Conservation (phyloP, 2,797 vertebrate species). For the Orestias chungarensis region DNA sequence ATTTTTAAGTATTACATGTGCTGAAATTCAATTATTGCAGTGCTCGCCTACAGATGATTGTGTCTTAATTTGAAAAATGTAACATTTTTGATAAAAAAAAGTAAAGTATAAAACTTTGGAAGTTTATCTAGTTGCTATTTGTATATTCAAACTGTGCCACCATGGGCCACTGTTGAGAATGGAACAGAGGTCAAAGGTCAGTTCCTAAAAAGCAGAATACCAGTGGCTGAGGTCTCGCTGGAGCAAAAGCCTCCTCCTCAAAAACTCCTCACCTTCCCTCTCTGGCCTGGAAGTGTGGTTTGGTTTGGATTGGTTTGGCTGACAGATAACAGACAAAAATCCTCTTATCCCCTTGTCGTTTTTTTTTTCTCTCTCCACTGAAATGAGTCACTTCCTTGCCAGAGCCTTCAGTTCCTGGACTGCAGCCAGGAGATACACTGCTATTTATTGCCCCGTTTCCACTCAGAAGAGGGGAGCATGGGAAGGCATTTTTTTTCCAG, state of each 20-base stretch:
- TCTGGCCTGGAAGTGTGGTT: constrained; percentile 81
- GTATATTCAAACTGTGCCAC: constrained; percentile 51
- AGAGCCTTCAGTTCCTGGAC: constrained; percentile 78
- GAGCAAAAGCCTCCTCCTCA: constrained; percentile 25
- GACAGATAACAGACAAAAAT: constrained; percentile 87
- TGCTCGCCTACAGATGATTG: too few relatives aligned
- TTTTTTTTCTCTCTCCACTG: constrained; percentile 73
- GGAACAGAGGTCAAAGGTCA: constrained; percentile 53
- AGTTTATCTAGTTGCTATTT: background rate
- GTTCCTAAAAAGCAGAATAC: constrained; percentile 69
- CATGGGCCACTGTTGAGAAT: constrained; percentile 46
- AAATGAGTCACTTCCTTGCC: constrained; percentile 83
- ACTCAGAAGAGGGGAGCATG: constrained; percentile 77
- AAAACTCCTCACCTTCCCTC: constrained; percentile 41
- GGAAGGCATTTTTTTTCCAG: constrained; percentile 54
- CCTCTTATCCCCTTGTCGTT: constrained; percentile 66
- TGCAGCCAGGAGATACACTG: constrained; percentile 81
- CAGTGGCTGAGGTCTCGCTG: constrained; percentile 58
- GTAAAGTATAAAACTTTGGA: too few relatives aligned
- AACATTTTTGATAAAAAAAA: too few relatives aligned
- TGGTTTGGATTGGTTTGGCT: constrained; percentile 87
- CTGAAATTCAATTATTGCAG: too few relatives aligned
- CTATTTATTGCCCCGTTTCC: constrained; percentile 84
- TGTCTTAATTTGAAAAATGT: too few relatives aligned
- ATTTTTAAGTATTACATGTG: too few relatives aligned